Base-by-base conservation (phyloP, 2,888 invertebrate species). In the Allophyes oxyacanthae region DNA sequence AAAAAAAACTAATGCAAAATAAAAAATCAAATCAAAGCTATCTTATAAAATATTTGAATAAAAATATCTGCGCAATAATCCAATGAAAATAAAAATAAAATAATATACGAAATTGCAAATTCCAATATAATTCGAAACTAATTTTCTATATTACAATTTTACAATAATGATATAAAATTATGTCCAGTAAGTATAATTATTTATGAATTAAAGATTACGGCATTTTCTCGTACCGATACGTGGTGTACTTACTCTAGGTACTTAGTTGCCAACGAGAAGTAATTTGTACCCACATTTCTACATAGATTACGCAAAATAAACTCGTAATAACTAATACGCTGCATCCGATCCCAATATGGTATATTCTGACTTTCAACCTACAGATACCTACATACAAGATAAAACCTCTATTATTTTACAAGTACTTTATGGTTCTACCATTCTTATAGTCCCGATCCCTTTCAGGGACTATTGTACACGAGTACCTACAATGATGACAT, bases 231-330 rank as follows among this genome's bases (percentile, higher is more conserved):
- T 34, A 48, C 33, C 45, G 36, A 50, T 50, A 40, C 28, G 25
- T 28, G 7, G 25, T 25, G 25, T 6, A 25, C 4, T 6, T 25
- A 25, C n/a, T n/a, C n/a, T n/a, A 20, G 4, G 37, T 26, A 53
- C 38, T 11, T 40, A 37, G 48, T 56, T 41, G 40, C 53, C 38
- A 56, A 60, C 60, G 37, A 64, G 50, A 61, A 52, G 36, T 48
- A 51, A 61, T 61, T 52, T 49, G 36, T 45, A 28, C n/a, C 11
- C 37, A 37, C 33, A 50, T 68, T 70, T 56, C 65, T 50, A 41
- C 61, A 64, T 14, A 9, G 44, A 55, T 68, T 70, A 43, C 70
- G 70, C 61, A 68, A 64, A 67, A 49, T 62, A 15, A 43, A 69
- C 51, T 68, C 49, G 49, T 37, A 32, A 42, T 9, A 14, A 7